phyloP scores from a whole-genome alignment of 2,113 vertebrate species.

The Leucopsar rothschildi region DNA sequence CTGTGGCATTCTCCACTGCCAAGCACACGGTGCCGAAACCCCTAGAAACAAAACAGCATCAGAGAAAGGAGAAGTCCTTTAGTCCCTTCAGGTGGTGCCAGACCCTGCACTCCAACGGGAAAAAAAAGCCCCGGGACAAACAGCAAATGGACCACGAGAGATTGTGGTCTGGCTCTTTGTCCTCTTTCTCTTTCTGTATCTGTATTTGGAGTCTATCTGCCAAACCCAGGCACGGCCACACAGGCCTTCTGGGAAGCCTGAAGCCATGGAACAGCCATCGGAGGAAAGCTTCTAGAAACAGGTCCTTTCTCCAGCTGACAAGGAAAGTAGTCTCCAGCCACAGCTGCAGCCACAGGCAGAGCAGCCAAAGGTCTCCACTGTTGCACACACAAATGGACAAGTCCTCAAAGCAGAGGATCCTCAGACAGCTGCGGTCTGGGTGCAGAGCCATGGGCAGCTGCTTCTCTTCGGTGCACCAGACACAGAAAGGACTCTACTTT shows the following conservation, averaged over 20 bases:
- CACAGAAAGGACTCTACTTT: neutral
- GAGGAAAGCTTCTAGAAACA: no score
- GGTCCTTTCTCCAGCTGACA: no score
- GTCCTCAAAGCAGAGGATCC: neutral
- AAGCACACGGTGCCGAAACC: neutral
- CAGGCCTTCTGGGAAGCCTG: no score
- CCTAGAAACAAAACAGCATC: neutral
- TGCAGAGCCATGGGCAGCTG: neutral
- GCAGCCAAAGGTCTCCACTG: no score
- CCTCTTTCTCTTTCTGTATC: no score
- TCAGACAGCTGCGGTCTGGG: neutral
- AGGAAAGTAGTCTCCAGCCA: no score
- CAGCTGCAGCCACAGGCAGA: no score
- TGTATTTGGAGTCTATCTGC: no score
- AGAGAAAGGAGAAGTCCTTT: neutral
- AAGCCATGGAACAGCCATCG: no score
- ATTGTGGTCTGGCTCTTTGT: rapidly evolving
- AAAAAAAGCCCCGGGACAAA: neutral
- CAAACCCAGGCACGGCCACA: no score
- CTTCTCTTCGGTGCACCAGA: neutral
- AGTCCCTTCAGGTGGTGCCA: neutral
- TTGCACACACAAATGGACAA: neutral
- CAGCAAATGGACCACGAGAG: neutral
- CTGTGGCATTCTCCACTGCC: neutral
- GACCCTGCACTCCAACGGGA: rapidly evolving